Conservation (phyloP, 2,888 invertebrate species). For the Druceiella hillmani region DNA sequence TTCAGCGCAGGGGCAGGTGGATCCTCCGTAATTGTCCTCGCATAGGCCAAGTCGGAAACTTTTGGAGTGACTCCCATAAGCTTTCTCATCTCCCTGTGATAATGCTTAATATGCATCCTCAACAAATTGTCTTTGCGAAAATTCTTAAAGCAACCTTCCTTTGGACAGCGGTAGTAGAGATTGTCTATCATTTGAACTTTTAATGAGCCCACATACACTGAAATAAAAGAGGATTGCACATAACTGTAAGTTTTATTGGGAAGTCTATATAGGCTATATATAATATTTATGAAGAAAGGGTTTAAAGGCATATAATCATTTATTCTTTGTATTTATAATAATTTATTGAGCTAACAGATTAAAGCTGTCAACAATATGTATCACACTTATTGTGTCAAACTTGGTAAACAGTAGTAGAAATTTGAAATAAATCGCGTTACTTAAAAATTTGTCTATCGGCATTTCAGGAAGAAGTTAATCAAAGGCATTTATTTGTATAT, state of each 20-base stretch:
- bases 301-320: neutral
- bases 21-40: conserved; percentile 51
- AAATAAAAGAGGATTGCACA: conserved; percentile 27
- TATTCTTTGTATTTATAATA: neutral
- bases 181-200: conserved; percentile 67
- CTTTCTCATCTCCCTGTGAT: conserved; percentile 76
- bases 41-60: conserved; percentile 80
- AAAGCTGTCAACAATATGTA: neutral
- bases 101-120: conserved; percentile 93
- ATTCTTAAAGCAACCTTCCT: conserved; percentile 79
- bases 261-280: too few species aligned
- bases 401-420: neutral
- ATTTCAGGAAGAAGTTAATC: too few species aligned
- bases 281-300: too few species aligned
- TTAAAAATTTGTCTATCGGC: too few species aligned
- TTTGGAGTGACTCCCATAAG: conserved; percentile 75
- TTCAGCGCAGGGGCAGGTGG: conserved; percentile 24
- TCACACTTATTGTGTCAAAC: neutral
- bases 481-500: too few species aligned
- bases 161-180: conserved; percentile 64
- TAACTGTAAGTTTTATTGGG: too few species aligned
- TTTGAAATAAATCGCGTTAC: too few species aligned
- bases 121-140: conserved; percentile 88
- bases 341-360: neutral
- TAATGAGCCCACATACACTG: conserved; percentile 53